These are phyloP conservation scores for Megaceryle torquata DNA, from an alignment of 2,113 vertebrate species.

Conservation along the genomic window DNA sequence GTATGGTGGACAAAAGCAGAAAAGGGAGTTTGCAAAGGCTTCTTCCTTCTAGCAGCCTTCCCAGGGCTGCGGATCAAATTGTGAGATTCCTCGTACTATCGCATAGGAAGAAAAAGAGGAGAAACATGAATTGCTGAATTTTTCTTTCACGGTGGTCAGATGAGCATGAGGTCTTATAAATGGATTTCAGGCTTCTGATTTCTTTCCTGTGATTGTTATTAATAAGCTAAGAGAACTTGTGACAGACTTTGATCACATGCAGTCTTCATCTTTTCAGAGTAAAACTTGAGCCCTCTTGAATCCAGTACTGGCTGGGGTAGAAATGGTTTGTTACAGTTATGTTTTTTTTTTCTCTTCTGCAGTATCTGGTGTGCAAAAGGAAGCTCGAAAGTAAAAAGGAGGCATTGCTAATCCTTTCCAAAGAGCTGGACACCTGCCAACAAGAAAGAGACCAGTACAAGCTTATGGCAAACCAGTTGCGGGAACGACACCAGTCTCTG, in stretches of 20 bases:
- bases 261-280: background rate
- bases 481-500: conserved; percentile 90
- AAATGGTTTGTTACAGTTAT: background rate
- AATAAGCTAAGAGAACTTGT: background rate
- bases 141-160: background rate
- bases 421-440: conserved; percentile 94
- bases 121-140: background rate
- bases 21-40: background rate
- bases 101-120: background rate
- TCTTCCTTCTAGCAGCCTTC: background rate
- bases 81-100: background rate
- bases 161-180: background rate
- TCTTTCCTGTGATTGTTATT: background rate
- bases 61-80: background rate
- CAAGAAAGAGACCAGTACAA: conserved; percentile 97
- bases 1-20: background rate
- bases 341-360: background rate
- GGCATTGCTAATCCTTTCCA: conserved; percentile 92
- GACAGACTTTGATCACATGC: background rate
- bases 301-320: background rate
- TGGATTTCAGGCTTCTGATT: background rate
- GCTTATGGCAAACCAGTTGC: conserved; percentile 96
- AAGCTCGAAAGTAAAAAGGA: conserved; percentile 98
- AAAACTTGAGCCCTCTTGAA: background rate
- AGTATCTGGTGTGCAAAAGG: conserved; percentile 92